Evolutionary conservation across 2,113 vertebrate genomes (phyloP), one percentile per base, ranked within the genome.

Genomic region (Chloroceryle aenea): DNA sequence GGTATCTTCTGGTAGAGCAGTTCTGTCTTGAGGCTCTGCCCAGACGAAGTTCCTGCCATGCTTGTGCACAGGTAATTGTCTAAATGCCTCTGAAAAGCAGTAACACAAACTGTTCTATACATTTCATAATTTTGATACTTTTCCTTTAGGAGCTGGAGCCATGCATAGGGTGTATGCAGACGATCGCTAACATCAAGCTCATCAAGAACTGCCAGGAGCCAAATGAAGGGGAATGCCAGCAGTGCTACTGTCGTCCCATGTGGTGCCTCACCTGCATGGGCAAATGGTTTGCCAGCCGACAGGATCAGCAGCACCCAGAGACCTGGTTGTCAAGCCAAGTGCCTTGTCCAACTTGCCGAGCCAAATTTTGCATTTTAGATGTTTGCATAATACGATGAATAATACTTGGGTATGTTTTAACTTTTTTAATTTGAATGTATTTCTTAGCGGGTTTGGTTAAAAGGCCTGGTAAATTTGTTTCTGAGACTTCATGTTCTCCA

Each of bases 251-350:
- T 87, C 98, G 99, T 30, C 99, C 99, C 76, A 99, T 99, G 99
- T 99, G 99, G 99, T 99, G 99, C 93, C 97, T 99, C 36, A 98
- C 98, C 22, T 99, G 99, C 93, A 98, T 99, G 98, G 99, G 99
- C 48, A 99, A 99, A 61, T 99, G 99, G 99, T 99, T 99, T 4
- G 99, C 99, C 87, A 99, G 99, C 95, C 98, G 99, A 8, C 99
- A 99, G 95, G 99, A 99, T 59, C 99, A 99, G 96, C 99, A 99
- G 78, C 99, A 97, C 89, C 99, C 99, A 0, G 99, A 99, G 96
- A 99, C 99, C 25, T 99, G 99, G 99, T 97, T 99, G 43, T 98
- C 99, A 3, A 99, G 98, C 97, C 98, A 97, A 23, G 99, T 99
- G 87, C 99, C 99, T 89, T 99, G 99, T 61, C 99, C 99, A 0